A percentile compares a stretch with the other conserved stretches of the same genome.
Evolutionary conservation across 1,140 invertebrate species (phyloP).

Genomic region (Bombus pascuorum): DNA sequence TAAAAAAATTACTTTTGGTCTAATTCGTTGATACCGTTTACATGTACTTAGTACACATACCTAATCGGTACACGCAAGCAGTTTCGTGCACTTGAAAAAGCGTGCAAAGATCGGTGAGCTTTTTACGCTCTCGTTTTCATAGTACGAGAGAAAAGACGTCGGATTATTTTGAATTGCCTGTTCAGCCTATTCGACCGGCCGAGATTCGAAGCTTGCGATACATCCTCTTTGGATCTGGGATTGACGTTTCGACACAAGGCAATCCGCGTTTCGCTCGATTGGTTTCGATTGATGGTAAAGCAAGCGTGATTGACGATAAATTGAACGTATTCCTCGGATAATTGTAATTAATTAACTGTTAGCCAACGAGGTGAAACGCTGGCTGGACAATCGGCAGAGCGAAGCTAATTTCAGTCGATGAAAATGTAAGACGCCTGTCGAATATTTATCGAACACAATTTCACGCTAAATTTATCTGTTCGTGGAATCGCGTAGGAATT

Average conservation of each 20-base stretch:
- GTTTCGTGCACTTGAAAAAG: too few relatives aligned
- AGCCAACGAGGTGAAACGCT: background rate
- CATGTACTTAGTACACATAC: too few relatives aligned
- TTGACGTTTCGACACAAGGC: background rate
- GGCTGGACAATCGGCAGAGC: background rate
- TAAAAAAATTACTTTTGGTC: background rate
- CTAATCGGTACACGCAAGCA: too few relatives aligned
- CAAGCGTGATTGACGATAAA: background rate
- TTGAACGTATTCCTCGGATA: background rate
- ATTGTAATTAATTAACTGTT: conserved; percentile 5
- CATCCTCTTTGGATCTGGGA: background rate
- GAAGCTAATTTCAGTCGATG: background rate
- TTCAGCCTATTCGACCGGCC: background rate
- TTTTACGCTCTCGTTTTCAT: background rate
- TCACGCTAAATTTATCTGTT: background rate
- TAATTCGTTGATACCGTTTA: background rate
- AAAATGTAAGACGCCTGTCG: background rate
- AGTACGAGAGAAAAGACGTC: too few relatives aligned
- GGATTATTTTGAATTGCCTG: too few relatives aligned
- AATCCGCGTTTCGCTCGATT: background rate
- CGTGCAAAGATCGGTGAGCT: background rate
- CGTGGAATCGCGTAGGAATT: too few relatives aligned
- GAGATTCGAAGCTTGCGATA: background rate
- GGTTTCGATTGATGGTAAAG: background rate
- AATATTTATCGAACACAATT: background rate